Evolutionary conservation across 2,797 vertebrate species (phyloP).

Genomic region (Fringilla coelebs): DNA sequence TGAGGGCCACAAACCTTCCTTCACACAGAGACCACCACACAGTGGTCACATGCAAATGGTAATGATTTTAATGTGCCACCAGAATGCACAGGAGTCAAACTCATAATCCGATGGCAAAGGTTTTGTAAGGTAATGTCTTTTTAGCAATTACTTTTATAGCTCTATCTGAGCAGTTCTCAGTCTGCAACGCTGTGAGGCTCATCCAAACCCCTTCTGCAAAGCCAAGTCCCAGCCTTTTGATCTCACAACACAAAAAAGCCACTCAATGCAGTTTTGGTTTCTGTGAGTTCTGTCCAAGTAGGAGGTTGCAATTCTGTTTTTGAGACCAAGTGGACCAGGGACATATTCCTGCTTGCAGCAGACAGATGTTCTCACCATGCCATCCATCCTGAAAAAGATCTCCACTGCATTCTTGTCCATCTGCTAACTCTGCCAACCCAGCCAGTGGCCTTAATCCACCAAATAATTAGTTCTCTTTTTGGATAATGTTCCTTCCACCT

Average conservation of each 20-base stretch:
- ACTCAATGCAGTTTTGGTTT: background rate
- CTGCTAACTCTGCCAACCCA: conserved; percentile 48
- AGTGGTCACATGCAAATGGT: background rate
- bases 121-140: background rate
- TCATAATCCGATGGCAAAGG: background rate
- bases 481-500: conserved; percentile 22
- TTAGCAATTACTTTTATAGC: background rate
- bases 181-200: background rate
- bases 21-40: background rate
- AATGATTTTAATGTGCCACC: background rate
- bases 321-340: conserved; percentile 25
- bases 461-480: conserved; percentile 58
- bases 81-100: background rate
- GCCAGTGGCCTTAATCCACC: conserved; percentile 45
- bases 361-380: conserved; percentile 56
- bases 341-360: conserved; percentile 45
- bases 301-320: background rate
- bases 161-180: background rate
- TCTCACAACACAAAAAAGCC: background rate
- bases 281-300: conserved; percentile 18
- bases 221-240: conserved; percentile 6
- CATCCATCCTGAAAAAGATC: conserved; percentile 12
- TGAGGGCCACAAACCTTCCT: background rate
- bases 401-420: conserved; percentile 26
- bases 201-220: background rate